These are phyloP conservation scores for Vombatus ursinus DNA, from an alignment of 2,113 vertebrate species.

Conservation along the genomic window DNA sequence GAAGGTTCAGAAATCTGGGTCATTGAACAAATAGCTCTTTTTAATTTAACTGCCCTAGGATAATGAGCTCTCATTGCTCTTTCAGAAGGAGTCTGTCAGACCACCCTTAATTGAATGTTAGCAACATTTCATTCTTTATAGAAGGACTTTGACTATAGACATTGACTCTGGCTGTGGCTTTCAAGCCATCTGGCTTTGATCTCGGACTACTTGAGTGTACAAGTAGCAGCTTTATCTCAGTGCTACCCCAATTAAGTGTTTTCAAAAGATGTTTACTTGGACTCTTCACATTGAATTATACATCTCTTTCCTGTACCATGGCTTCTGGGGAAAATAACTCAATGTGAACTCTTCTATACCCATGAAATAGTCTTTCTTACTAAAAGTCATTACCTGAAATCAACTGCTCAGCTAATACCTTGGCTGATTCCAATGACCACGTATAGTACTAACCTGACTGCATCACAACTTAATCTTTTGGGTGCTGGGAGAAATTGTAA, in stretches of 20 bases:
- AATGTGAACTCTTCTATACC: neutral
- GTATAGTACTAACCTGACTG: too few species aligned
- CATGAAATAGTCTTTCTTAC: neutral
- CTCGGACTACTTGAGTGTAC: neutral
- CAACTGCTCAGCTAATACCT: neutral
- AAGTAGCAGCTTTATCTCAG: neutral
- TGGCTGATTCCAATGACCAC: neutral
- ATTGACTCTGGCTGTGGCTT: neutral
- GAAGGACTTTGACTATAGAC: neutral
- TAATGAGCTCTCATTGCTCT: neutral
- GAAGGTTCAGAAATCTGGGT: too few species aligned
- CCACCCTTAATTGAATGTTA: neutral
- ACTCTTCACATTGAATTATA: neutral
- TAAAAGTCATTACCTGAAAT: neutral
- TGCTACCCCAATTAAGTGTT: neutral
- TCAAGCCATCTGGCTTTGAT: neutral
- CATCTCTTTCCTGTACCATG: neutral
- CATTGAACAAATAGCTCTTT: too few species aligned
- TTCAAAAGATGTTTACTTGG: neutral
- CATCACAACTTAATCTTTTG: neutral
- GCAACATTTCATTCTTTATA: neutral
- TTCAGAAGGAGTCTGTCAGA: neutral
- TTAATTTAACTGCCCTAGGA: too few species aligned
- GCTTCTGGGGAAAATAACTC: neutral
- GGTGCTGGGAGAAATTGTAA: neutral